Conservation (phyloP, 2,113 vertebrate genomes). For the Misgurnus mizolepis region DNA sequence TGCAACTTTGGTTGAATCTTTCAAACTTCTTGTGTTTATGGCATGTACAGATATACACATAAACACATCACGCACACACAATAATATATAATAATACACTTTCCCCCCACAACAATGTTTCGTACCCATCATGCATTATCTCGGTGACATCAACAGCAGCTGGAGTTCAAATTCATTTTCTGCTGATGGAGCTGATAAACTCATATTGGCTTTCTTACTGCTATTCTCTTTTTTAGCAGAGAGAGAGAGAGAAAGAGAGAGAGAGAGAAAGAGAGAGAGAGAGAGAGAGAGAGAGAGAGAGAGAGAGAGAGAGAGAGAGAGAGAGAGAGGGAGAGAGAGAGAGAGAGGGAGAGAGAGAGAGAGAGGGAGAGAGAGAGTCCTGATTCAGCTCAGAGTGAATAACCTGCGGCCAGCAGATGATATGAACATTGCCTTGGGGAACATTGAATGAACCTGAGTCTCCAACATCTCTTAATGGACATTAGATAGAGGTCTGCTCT, state of each 20-base stretch:
- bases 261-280: too few species aligned
- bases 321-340: not conserved
- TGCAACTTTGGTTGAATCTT: not conserved
- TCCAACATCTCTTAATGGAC: constrained; percentile 44
- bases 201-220: constrained; percentile 53
- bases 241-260: constrained; percentile 5
- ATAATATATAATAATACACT: constrained; percentile 18
- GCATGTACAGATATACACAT: not conserved
- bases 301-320: constrained; percentile 12
- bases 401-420: constrained; percentile 39
- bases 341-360: too few species aligned
- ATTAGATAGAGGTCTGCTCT: constrained; percentile 29
- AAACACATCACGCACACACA: constrained; percentile 12
- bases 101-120: constrained; percentile 7
- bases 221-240: constrained; percentile 46
- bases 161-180: constrained; percentile 46
- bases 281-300: not conserved
- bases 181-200: constrained; percentile 50
- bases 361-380: constrained; percentile 9
- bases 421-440: constrained; percentile 35
- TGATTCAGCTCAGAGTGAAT: constrained; percentile 42
- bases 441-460: constrained; percentile 50
- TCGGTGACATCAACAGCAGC: constrained; percentile 42
- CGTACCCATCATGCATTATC: constrained; percentile 43
- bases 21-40: constrained; percentile 17